A percentile compares a stretch with the other conserved stretches of the same genome.
Conservation (phyloP, 1,140 invertebrate species). For the Streblospio benedicti region DNA sequence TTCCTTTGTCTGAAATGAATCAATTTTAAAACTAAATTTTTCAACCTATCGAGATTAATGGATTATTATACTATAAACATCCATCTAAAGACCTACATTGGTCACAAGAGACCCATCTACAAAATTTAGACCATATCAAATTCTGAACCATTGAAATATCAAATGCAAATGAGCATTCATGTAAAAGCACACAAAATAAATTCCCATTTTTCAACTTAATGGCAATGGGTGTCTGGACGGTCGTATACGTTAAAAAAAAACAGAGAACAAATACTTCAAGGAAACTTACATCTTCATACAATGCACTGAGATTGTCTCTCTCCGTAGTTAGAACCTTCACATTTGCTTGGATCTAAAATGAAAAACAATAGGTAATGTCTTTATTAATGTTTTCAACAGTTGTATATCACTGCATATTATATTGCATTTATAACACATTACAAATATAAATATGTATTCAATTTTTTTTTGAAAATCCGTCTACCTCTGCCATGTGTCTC, state of each 20-base stretch:
- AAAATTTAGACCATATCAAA: not conserved
- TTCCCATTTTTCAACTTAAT: no score
- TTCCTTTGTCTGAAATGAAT: conserved; percentile 37
- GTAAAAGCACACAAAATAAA: no score
- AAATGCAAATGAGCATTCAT: no score
- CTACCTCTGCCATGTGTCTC: conserved; percentile 45
- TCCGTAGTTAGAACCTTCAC: conserved; percentile 45
- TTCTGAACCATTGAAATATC: no score
- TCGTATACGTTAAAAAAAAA: no score
- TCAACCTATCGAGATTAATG: no score
- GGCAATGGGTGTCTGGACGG: no score
- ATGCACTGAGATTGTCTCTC: conserved; percentile 40
- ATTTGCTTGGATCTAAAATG: conserved; percentile 44
- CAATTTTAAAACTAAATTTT: no score
- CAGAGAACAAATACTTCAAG: conserved; percentile 3
- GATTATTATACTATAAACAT: no score
- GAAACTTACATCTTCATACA: conserved; percentile 43
- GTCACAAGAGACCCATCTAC: no score
- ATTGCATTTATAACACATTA: not conserved
- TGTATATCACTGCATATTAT: not conserved
- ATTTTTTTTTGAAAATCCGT: not conserved
- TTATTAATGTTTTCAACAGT: not conserved
- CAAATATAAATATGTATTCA: not conserved
- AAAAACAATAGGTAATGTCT: not conserved
- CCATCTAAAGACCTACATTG: no score